These are phyloP conservation scores for Melanotaenia boesemani DNA, from an alignment of 2,797 vertebrate genomes.

Conservation along the genomic window DNA sequence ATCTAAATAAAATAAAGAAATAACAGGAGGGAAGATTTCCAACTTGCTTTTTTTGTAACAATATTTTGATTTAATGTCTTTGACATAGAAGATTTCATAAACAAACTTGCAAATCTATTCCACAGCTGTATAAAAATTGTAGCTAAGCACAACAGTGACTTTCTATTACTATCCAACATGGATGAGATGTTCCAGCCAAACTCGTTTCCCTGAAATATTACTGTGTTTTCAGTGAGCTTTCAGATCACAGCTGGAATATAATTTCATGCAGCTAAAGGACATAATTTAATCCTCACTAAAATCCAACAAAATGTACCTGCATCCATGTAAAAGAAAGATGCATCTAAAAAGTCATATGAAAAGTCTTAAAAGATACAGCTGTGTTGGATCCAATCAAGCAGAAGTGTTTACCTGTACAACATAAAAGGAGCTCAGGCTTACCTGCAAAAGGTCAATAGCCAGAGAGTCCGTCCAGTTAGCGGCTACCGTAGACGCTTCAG, in stretches of 20 bases:
- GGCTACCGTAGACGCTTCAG: conserved; percentile 85
- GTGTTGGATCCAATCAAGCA: not conserved
- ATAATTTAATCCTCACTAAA: not conserved
- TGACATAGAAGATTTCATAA: not conserved
- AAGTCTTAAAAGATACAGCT: not conserved
- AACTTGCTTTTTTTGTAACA: no score
- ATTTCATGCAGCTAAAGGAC: conserved; percentile 7
- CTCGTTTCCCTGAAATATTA: conserved; percentile 8
- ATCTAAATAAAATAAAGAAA: not conserved
- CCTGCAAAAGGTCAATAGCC: conserved; percentile 90
- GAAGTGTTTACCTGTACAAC: not conserved
- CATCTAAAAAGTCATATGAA: not conserved
- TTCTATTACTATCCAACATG: conserved; percentile 30
- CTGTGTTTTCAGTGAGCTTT: not conserved
- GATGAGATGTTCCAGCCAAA: conserved; percentile 15
- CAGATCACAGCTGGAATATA: not conserved
- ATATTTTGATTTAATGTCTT: no score
- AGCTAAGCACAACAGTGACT: conserved; percentile 26
- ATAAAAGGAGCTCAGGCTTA: conserved; percentile 54
- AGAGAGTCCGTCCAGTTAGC: conserved; percentile 89
- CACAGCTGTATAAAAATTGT: not conserved
- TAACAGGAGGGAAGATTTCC: not conserved
- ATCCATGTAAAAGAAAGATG: not conserved
- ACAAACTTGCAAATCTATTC: conserved; percentile 9
- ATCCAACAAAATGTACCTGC: not conserved